Evolutionary conservation across 2,113 vertebrate species (phyloP).

Genomic region (Campylomormyrus numenius): DNA sequence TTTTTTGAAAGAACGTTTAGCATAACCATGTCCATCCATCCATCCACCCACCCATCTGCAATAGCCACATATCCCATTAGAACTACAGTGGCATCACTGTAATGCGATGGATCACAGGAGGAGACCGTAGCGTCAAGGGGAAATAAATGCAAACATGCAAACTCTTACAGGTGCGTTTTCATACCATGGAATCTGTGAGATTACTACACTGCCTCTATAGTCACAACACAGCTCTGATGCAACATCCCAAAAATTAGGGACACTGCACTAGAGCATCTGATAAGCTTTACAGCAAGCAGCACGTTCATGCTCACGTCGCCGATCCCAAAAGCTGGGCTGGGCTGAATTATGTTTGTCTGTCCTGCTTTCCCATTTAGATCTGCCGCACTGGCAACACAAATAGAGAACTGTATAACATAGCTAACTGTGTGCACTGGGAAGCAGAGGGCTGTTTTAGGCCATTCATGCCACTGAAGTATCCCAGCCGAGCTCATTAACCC

Average conservation of each 20-base stretch:
- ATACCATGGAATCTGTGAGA: neutral
- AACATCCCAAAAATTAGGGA: neutral
- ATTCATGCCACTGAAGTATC: constrained; percentile 26
- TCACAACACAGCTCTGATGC: neutral
- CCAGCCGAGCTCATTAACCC: neutral
- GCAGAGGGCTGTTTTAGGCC: neutral
- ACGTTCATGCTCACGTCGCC: neutral
- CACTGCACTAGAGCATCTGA: neutral
- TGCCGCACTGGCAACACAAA: constrained; percentile 40
- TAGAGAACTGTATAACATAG: constrained; percentile 32
- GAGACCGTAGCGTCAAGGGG: neutral
- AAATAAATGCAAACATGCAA: neutral
- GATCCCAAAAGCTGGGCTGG: neutral
- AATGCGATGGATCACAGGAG: neutral
- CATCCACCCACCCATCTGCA: neutral
- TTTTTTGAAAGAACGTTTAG: neutral
- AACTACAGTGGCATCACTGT: neutral
- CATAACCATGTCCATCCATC: neutral
- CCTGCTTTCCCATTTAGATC: constrained; percentile 23
- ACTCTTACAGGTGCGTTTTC: neutral
- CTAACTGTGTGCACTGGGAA: neutral
- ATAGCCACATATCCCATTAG: neutral
- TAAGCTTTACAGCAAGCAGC: neutral
- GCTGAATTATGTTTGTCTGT: constrained; percentile 6
- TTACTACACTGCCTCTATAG: neutral